Percentiles rank a stretch among this genome's conserved stretches.
These are phyloP conservation scores for Planococcus citri DNA, from an alignment of 1,140 invertebrate genomes.

Conservation along the genomic window DNA sequence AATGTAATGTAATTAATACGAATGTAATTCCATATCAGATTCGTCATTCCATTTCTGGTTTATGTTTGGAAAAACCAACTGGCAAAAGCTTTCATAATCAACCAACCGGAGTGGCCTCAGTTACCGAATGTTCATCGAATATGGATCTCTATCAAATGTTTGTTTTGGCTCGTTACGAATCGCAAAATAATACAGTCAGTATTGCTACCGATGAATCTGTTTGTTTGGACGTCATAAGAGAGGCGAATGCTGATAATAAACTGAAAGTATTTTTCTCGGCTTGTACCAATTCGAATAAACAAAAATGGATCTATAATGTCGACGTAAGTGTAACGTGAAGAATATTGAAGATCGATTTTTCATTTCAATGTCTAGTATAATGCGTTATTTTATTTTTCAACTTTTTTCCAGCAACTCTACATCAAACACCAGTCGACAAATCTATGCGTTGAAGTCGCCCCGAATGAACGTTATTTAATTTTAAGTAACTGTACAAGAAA, in stretches of 20 bases:
- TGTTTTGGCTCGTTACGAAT: conserved; percentile 38
- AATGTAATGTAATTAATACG: too few relatives aligned
- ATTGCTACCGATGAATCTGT: conserved; percentile 55
- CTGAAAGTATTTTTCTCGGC: conserved; percentile 51
- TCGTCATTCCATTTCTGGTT: conserved; percentile 36
- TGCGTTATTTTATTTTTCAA: too few relatives aligned
- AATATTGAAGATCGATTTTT: too few relatives aligned
- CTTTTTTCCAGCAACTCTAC: conserved; percentile 36
- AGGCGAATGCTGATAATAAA: conserved; percentile 31
- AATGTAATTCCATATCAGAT: conserved; percentile 40
- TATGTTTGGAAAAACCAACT: conserved; percentile 47
- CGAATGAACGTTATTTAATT: conserved; percentile 25
- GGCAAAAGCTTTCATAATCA: conserved; percentile 43
- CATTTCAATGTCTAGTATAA: too few relatives aligned
- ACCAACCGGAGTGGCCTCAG: conserved; percentile 47
- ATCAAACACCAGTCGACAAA: conserved; percentile 39
- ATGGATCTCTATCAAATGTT: conserved; percentile 51
- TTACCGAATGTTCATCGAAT: conserved; percentile 40
- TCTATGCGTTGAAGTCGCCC: conserved; percentile 40
- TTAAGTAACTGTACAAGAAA: conserved; percentile 27
- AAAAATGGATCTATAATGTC: conserved; percentile 49
- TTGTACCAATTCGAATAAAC: conserved; percentile 45
- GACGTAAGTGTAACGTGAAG: conserved; percentile 32
- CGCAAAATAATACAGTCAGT: conserved; percentile 16
- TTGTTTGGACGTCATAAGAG: conserved; percentile 49